Evolutionary conservation across 1,140 invertebrate genomes (phyloP), one percentile per base, ranked within the genome.

Genomic region (Hypothenemus hampei): DNA sequence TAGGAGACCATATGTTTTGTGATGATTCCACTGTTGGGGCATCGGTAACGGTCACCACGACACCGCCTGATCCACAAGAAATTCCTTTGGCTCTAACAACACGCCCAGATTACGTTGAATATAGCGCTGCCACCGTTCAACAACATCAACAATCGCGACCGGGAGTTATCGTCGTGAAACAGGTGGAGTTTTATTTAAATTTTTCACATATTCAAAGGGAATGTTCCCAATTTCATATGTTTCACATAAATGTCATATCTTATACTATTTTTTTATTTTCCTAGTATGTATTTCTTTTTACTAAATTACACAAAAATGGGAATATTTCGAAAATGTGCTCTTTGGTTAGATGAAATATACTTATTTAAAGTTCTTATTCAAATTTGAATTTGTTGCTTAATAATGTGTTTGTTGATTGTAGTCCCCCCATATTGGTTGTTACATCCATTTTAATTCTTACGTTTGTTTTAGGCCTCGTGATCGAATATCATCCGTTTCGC

Each of bases 131-230:
- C n/a, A 55, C 55, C 11, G 54, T 69, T 46, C 68, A 69, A 65
- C 76, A 72, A 57, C 76, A 71, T 54, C 76, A 83, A 60, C 87
- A 89, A 61, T 83, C 85, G 58, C 79, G 88, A 61, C 88, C 88
- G 7, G 88, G 88, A 49, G 89, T 91, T 16, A 91, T 91, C 60
- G 87, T 92, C 45, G 89, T 88, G 39, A 91, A 91, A 69, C 84
- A 85, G 61, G 78, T 57, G 37, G 35, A 21, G 13, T 31, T 1
- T 3, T 2, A 31, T 31, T 31, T 3, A 31, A 31, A 1, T 2
- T 31, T 31, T 31, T 1, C 10, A 11, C 26, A 1, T 3, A 13
- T 13, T 31, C 26, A 31, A 13, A 31, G 26, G 13, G 13, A 31
- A 2, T 3, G 13, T 3, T 3, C 26, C 13, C n/a, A n/a, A n/a